phyloP scores from a whole-genome alignment of 92 coral and sea anemone genomes.

The Phenganax subtilis region DNA sequence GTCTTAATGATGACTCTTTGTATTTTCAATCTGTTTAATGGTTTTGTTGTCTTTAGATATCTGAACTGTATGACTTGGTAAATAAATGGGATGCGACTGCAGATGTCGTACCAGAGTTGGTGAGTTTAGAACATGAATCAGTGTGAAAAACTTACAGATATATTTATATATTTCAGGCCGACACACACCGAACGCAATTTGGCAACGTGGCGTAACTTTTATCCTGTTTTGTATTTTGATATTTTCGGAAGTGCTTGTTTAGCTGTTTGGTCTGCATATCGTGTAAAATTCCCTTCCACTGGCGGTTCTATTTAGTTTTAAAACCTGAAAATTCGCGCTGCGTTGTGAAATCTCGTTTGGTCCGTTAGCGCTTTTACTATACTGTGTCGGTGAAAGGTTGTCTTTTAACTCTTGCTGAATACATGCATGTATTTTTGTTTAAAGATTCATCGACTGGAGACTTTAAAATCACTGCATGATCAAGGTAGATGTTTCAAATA shows the following conservation, averaged over 20 bases:
- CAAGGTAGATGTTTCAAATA: slow-evolving; percentile 59
- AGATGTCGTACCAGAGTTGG: slow-evolving; percentile 96
- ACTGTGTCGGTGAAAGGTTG: too few relatives aligned
- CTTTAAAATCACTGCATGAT: slow-evolving; percentile 80
- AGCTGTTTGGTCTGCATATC: too few relatives aligned
- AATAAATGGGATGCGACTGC: slow-evolving; percentile 92
- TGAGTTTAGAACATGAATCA: slow-evolving; percentile 37
- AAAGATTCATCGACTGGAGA: slow-evolving; percentile 69
- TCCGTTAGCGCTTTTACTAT: too few relatives aligned
- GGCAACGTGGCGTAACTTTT: too few relatives aligned
- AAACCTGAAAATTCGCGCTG: too few relatives aligned
- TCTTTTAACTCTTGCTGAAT: neutral
- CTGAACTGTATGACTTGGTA: slow-evolving; percentile 82
- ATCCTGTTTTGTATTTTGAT: too few relatives aligned
- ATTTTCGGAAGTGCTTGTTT: too few relatives aligned
- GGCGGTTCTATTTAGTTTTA: too few relatives aligned
- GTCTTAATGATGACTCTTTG: neutral
- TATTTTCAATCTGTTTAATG: neutral
- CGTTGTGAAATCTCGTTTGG: too few relatives aligned
- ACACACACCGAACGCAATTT: too few relatives aligned
- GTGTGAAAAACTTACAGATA: neutral
- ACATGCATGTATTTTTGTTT: neutral
- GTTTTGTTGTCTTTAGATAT: slow-evolving; percentile 46
- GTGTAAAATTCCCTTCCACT: too few relatives aligned
- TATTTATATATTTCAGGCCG: too few relatives aligned